Evolutionary conservation across 2,797 vertebrate genomes (phyloP).

Genomic region (Todus mexicanus): DNA sequence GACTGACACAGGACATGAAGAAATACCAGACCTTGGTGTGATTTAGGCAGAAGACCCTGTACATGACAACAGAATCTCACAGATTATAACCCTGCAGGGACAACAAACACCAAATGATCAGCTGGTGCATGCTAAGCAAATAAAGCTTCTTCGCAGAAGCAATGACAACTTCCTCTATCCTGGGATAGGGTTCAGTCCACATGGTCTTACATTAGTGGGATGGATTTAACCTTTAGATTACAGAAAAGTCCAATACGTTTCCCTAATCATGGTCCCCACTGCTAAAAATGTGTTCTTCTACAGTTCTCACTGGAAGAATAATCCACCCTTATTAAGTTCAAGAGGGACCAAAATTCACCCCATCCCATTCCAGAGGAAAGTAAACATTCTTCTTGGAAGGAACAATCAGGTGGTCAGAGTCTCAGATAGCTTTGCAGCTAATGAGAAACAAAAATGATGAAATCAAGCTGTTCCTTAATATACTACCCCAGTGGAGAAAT

Average conservation of each 20-base stretch:
- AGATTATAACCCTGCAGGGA: not conserved
- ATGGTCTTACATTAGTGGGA: not conserved
- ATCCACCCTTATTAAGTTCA: not conserved
- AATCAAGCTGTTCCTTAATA: not conserved
- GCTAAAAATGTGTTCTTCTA: not conserved
- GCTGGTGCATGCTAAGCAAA: not conserved
- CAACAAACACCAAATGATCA: not conserved
- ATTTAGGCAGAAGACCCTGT: not conserved
- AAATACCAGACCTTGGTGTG: not conserved
- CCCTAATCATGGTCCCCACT: not conserved
- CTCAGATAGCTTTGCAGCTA: not conserved
- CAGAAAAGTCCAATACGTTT: not conserved
- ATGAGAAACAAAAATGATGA: not conserved
- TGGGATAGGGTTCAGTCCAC: not conserved
- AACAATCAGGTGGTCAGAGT: not conserved
- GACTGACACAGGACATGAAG: not conserved
- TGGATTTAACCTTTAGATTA: not conserved
- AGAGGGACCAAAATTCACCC: fast-evolving
- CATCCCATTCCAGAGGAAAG: not conserved
- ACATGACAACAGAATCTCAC: not conserved
- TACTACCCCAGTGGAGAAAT: not conserved
- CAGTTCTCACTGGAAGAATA: not conserved
- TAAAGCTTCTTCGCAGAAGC: not conserved
- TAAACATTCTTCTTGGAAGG: not conserved
- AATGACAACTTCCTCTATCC: not conserved